Conservation (phyloP, 2,113 vertebrate species). For the Perccottus glenii region DNA sequence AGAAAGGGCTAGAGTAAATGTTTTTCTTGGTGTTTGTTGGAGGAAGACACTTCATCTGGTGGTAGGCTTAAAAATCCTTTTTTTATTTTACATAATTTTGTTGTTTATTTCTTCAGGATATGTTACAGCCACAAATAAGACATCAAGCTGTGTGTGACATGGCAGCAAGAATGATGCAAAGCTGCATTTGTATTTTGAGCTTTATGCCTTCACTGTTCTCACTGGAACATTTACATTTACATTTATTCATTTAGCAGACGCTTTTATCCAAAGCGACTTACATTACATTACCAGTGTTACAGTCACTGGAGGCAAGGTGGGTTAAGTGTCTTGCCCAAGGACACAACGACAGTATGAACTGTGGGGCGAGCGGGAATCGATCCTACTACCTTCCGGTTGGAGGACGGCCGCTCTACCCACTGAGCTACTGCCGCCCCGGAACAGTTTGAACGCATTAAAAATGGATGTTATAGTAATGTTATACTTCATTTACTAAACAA, state of each 20-base stretch:
- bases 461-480: neutral
- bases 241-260: too few species aligned
- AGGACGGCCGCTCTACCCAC: too few species aligned
- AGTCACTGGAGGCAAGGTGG: too few species aligned
- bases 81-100: constrained; percentile 18
- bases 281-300: too few species aligned
- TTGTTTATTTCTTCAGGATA: constrained; percentile 6
- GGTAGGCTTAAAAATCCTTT: constrained; percentile 11
- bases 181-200: constrained; percentile 2
- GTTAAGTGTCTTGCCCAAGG: too few species aligned
- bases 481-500: neutral
- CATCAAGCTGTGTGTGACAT: constrained; percentile 4
- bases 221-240: too few species aligned
- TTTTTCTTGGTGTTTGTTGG: too few species aligned
- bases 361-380: too few species aligned
- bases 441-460: neutral
- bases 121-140: constrained; percentile 6
- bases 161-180: constrained; percentile 7
- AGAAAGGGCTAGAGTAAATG: neutral
- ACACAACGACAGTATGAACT: too few species aligned
- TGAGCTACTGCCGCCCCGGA: too few species aligned
- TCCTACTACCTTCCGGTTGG: too few species aligned
- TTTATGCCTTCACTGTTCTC: neutral
- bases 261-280: too few species aligned
- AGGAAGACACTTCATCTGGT: constrained; percentile 8